Evolutionary conservation across 2,797 vertebrate species (phyloP).

Genomic region (Brachyalestes nurse): DNA sequence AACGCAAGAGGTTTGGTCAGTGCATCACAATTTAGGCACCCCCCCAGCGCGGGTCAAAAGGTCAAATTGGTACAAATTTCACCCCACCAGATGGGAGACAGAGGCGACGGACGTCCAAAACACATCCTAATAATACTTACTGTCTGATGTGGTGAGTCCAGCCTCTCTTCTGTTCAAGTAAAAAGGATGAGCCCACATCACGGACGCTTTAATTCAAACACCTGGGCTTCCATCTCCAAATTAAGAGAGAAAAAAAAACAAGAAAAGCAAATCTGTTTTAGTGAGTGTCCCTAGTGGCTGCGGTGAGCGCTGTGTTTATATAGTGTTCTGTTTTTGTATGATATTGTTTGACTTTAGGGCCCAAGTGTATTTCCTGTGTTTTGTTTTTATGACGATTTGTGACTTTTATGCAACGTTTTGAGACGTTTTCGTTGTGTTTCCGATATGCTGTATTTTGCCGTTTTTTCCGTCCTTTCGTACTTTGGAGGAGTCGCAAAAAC

Average conservation of each 20-base stretch:
- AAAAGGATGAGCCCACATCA: constrained; percentile 26
- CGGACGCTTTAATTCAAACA: constrained; percentile 20
- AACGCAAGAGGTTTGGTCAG: constrained; percentile 64
- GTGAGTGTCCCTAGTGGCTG: constrained; percentile 36
- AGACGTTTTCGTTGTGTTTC: constrained; percentile 19
- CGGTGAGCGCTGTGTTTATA: constrained; percentile 51
- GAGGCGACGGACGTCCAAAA: constrained; percentile 10
- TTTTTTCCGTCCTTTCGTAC: constrained; percentile 20
- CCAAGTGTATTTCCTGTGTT: constrained; percentile 76
- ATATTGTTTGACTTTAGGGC: constrained; percentile 77
- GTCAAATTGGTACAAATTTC: constrained; percentile 24
- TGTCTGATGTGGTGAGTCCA: constrained; percentile 37
- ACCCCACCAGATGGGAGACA: constrained; percentile 2
- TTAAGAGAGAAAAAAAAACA: constrained; percentile 17
- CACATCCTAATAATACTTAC: constrained; percentile 22
- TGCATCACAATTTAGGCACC: constrained; percentile 73
- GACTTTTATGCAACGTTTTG: constrained; percentile 49
- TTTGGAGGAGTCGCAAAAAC: constrained; percentile 20
- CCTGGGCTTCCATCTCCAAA: constrained; percentile 56
- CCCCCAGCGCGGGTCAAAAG: constrained; percentile 1
- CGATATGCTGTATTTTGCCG: constrained; percentile 17
- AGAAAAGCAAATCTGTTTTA: constrained; percentile 26
- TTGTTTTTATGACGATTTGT: constrained; percentile 74
- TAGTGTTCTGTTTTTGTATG: constrained; percentile 66
- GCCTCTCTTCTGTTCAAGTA: constrained; percentile 39